Conservation (phyloP, 1,140 invertebrate species). For the Physella acuta region DNA sequence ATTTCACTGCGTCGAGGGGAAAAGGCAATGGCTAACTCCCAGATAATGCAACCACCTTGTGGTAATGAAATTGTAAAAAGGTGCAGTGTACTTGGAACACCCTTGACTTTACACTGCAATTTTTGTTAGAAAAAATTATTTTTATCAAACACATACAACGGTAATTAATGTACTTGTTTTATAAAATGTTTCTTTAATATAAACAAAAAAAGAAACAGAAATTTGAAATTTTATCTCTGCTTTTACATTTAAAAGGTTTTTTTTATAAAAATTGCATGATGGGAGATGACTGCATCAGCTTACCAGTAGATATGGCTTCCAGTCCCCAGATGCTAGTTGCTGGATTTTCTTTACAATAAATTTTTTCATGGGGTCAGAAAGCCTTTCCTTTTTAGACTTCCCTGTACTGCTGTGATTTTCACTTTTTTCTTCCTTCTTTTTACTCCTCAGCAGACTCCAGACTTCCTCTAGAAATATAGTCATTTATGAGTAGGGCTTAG, state of each 20-base stretch:
- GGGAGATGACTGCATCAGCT: no score
- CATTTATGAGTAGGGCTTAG: no score
- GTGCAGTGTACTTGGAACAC: slow-evolving; percentile 39
- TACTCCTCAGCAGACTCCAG: slow-evolving; percentile 23
- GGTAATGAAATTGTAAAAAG: slow-evolving; percentile 47
- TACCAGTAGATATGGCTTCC: slow-evolving; percentile 38
- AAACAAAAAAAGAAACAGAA: no score
- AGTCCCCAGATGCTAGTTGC: slow-evolving; percentile 47
- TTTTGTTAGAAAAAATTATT: background rate
- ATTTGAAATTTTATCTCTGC: no score
- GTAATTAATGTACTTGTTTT: no score
- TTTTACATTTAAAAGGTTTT: no score
- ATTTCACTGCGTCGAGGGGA: slow-evolving; percentile 46
- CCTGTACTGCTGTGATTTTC: slow-evolving; percentile 13
- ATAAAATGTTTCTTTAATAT: no score
- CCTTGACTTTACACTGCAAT: slow-evolving; percentile 29
- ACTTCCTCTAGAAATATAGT: slow-evolving; percentile 23
- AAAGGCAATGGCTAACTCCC: slow-evolving; percentile 54
- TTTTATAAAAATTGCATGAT: no score
- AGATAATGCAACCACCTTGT: slow-evolving; percentile 43
- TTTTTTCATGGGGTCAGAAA: slow-evolving; percentile 38
- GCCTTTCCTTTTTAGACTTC: slow-evolving; percentile 30
- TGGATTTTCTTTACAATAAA: slow-evolving; percentile 42
- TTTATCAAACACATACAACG: no score
- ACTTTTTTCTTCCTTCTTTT: background rate